A percentile compares a stretch with the other conserved stretches of the same genome.
phyloP scores from a whole-genome alignment of 1,140 invertebrate genomes.

The Drosophila aff. region DNA sequence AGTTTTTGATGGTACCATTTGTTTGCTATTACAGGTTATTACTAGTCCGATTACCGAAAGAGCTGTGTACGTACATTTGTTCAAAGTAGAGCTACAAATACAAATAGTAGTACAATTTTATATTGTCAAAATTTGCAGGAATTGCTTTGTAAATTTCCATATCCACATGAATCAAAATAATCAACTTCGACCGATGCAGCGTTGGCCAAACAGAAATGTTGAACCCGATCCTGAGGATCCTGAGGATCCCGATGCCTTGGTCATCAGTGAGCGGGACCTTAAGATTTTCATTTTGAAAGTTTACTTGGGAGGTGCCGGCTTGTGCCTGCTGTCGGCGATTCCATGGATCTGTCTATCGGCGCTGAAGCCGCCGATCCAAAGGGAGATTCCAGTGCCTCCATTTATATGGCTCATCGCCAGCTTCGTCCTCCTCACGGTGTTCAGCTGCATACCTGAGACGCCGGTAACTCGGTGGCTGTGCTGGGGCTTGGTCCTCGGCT shows the following conservation, averaged over 20 bases:
- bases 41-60: background rate
- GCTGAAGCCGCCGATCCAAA: background rate
- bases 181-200: background rate
- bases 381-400: constrained; percentile 4
- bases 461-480: background rate
- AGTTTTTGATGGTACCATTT: background rate
- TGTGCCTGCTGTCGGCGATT: constrained; percentile 9
- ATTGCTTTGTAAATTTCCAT: background rate
- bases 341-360: constrained; percentile 14
- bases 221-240: background rate
- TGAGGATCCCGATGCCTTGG: background rate
- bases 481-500: constrained; percentile 6
- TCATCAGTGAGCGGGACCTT: background rate
- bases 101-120: background rate
- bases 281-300: constrained; percentile 9
- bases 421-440: constrained; percentile 13
- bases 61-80: background rate
- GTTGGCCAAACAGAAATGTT: background rate
- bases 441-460: constrained; percentile 2
- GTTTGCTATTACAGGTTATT: background rate
- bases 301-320: background rate
- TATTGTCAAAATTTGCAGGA: background rate
- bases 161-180: background rate
- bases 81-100: background rate
- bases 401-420: constrained; percentile 6